Percentiles rank a stretch among this genome's conserved stretches.
phyloP scores from a whole-genome alignment of 1,140 invertebrate species.

The Drosophila sucinea region DNA sequence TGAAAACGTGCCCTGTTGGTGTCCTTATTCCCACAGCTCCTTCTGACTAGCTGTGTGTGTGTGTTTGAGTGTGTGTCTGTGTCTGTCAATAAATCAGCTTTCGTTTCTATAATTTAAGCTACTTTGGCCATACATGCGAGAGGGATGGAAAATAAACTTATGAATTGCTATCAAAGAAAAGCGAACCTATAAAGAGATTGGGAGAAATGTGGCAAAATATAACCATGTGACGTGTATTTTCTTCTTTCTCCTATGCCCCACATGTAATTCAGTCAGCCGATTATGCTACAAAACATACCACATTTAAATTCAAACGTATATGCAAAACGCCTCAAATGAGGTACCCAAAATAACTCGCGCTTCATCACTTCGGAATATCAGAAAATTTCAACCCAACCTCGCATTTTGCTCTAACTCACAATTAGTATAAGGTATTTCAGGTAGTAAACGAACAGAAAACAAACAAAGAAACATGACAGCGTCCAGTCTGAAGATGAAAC shows the following conservation, averaged over 20 bases:
- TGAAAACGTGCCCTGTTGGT: background rate
- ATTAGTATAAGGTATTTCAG: too few species aligned
- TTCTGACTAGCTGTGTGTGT: background rate
- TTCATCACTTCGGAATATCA: too few species aligned
- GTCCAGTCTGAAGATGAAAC: too few species aligned
- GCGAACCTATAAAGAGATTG: background rate
- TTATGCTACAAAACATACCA: background rate
- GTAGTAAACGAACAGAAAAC: too few species aligned
- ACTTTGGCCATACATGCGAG: slow-evolving; percentile 35
- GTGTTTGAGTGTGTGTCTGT: slow-evolving; percentile 3
- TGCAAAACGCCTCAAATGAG: too few species aligned
- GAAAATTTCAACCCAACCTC: too few species aligned
- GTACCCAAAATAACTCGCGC: too few species aligned
- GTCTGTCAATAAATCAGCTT: slow-evolving; percentile 38
- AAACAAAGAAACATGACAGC: too few species aligned
- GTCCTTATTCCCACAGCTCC: background rate
- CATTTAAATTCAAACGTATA: background rate
- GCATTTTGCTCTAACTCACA: too few species aligned
- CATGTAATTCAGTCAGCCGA: background rate
- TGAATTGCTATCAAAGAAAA: slow-evolving; percentile 8
- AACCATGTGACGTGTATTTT: background rate
- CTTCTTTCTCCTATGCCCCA: background rate
- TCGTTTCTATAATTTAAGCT: slow-evolving; percentile 48
- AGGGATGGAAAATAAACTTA: slow-evolving; percentile 18
- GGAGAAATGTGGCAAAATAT: background rate